A percentile compares a stretch with the other conserved stretches of the same genome.
These are phyloP conservation scores for Puma concolor DNA, from an alignment of 2,113 vertebrate genomes.

Conservation along the genomic window DNA sequence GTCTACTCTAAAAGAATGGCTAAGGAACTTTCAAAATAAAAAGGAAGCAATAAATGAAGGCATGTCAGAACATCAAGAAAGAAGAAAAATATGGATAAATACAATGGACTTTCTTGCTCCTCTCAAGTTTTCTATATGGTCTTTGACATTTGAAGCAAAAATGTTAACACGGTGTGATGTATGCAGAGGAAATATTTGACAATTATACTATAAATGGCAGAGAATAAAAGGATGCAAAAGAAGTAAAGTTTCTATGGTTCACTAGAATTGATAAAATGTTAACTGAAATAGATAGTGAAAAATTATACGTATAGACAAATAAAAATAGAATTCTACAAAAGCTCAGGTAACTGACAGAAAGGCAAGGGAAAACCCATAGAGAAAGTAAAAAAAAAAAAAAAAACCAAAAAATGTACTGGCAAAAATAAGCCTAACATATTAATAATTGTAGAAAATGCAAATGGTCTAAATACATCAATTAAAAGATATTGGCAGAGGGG, in stretches of 20 bases:
- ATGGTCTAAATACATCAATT: neutral
- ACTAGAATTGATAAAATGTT: conserved; percentile 17
- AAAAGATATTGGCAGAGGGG: neutral
- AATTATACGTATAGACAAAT: neutral
- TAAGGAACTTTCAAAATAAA: neutral
- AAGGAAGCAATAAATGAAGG: neutral
- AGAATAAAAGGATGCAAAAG: neutral
- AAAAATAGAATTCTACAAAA: conserved; percentile 29
- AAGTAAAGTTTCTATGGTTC: neutral
- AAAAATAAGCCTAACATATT: neutral
- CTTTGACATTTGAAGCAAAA: neutral
- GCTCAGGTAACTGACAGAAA: neutral
- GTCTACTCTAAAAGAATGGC: neutral
- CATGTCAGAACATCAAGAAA: neutral
- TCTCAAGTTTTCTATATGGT: neutral
- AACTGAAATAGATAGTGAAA: neutral
- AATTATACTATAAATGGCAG: neutral
- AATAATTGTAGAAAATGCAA: conserved; percentile 30
- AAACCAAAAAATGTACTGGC: neutral
- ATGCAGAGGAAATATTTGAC: neutral
- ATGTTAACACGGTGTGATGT: neutral
- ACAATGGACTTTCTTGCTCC: neutral
- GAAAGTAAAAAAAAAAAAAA: neutral
- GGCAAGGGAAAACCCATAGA: neutral
- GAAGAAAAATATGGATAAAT: conserved; percentile 31